Base-by-base conservation (phyloP, 1,140 invertebrate genomes). In the Bombus picipes region DNA sequence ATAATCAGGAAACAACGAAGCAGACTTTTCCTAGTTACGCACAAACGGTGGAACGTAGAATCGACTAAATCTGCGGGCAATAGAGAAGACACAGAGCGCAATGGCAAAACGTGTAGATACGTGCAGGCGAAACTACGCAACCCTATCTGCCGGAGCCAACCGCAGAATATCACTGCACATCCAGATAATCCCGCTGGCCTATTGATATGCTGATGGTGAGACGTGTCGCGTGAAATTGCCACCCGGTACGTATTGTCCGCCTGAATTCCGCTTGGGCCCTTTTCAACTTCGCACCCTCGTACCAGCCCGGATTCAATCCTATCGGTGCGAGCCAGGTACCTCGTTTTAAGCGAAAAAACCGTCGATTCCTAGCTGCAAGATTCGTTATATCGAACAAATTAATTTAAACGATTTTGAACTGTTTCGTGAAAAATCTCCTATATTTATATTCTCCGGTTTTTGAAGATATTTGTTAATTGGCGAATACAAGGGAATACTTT, bases 161-260 rank as follows among this genome's bases (percentile, higher is more conserved):
- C 95, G 91, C 94, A 90, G 94, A 93, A 93, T 94, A 94, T 94
- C 92, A 92, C 92, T 91, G 94, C 92, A 93, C 93, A 95, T 94
- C 93, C 92, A 94, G 94, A 94, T 95, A 95, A 95, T 95, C 95
- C 94, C 91, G 86, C 90, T 87, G 88, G 90, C 91, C 94, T 91
- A 95, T 95, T 95, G 94, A 95, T 95, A 95, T 95, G 95, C 94
- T 95, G 95, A 95, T 95, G 93, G 91, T 89, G 92, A 93, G 93
- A 95, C 94, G 95, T 95, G 95, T 95, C 95, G 94, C 95, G 94
- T 95, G 95, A 95, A 95, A 95, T 95, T 95, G 94, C 94, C 94
- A 95, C 92, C 93, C 92, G 93, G 93, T 91, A 92, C 89, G 93
- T 91, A 95, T 94, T 95, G 93, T 95, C 92, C 93, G 91, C 89